Percentiles rank a stretch among this genome's conserved stretches.
Conservation (phyloP, 2,797 vertebrate species). For the Hippopotamyrus pictus region DNA sequence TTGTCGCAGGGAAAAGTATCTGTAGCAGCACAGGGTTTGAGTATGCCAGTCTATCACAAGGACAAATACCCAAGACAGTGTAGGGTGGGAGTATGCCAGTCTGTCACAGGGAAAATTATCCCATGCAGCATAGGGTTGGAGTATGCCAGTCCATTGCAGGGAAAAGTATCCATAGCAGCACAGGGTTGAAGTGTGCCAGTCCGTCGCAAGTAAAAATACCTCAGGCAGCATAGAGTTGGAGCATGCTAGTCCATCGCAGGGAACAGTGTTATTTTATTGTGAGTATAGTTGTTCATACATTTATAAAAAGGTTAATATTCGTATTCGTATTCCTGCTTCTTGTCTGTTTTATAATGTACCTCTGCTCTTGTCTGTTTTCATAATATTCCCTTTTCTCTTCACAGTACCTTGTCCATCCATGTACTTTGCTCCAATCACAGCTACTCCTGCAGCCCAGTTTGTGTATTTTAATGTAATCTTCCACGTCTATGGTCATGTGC, state of each 20-base stretch:
- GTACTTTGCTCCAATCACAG: background rate
- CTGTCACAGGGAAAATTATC: background rate
- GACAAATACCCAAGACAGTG: background rate
- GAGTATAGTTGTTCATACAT: background rate
- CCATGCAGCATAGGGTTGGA: background rate
- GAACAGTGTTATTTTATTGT: background rate
- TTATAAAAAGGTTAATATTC: background rate
- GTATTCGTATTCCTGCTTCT: background rate
- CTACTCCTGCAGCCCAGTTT: constrained; percentile 28
- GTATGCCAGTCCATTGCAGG: background rate
- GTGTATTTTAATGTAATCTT: constrained; percentile 48
- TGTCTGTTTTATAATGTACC: background rate
- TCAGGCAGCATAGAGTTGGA: background rate
- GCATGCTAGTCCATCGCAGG: background rate
- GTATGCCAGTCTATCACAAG: background rate
- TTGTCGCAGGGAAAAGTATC: background rate
- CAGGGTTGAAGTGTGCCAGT: background rate
- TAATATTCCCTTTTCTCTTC: background rate
- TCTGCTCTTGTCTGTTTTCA: background rate
- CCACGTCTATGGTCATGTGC: constrained; percentile 36
- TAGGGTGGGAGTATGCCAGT: background rate
- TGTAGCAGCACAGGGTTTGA: background rate
- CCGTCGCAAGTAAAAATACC: background rate
- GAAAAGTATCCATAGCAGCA: background rate
- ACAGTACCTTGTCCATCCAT: background rate